Base-by-base conservation (phyloP, 2,888 invertebrate genomes). In the Thecophora atra region DNA sequence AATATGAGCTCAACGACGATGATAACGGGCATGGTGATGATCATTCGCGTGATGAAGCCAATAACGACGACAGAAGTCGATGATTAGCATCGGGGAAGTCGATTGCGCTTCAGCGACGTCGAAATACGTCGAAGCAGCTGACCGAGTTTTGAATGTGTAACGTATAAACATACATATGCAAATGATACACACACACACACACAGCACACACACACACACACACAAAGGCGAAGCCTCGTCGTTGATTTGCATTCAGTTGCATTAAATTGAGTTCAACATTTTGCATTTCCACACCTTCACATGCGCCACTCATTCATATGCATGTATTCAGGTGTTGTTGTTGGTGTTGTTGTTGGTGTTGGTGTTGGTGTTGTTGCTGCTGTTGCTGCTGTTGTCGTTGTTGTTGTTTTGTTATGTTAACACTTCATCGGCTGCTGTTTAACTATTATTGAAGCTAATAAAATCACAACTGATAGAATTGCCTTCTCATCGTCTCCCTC, bases 401-500 rank as follows among this genome's bases (percentile, higher is more conserved):
- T 64, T 19, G 44, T 37, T n/a, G 37, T 37, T 28, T 66, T 66
- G 28, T 51, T 66, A 66, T 51, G 51, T 66, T 52, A 66, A 17
- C 52, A 66, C 28, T 52, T 26, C 47, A 51, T 8, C 28, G 6
- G 11, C 37, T 37, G 11, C 7, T 37, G 37, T 37, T 1, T 6
- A 37, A 37, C 3, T 37, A 37, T 37, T 37, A 37, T 37, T 37
- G 37, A 37, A 11, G 37, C 37, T 11, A 37, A 37, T 37, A 37
- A 37, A 37, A 37, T 63, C 19, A 37, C 37, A 7, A 8, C 7
- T 52, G 7, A 17, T 17, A 52, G 2, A 52, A 52, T 19, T n/a
- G n/a, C 11, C 37, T 1, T 37, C 30, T 30, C 30, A 4, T 8
- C 30, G 5, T 30, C 30, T 30, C 30, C 30, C 5, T 30, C 30